phyloP scores from a whole-genome alignment of 1,140 invertebrate genomes.

The Prorops nasuta region DNA sequence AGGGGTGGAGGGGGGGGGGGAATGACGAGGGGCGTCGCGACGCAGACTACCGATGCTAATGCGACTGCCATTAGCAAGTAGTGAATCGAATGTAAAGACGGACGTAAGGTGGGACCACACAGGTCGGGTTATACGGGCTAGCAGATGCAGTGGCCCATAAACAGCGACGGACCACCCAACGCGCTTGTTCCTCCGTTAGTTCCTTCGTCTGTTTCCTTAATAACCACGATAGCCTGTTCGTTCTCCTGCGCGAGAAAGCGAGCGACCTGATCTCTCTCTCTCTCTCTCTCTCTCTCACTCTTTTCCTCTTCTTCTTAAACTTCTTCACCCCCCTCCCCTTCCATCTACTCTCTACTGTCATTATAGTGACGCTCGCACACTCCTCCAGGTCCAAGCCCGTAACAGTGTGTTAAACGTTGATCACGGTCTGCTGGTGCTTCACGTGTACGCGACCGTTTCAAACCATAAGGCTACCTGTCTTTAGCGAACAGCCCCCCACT shows the following conservation, averaged over 20 bases:
- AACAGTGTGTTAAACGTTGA: too few relatives aligned
- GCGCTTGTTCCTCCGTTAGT: slow-evolving; percentile 36
- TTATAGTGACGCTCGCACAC: neutral
- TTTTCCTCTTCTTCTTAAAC: neutral
- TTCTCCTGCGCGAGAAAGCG: slow-evolving; percentile 27
- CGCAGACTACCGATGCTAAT: slow-evolving; percentile 41
- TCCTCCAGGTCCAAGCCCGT: neutral
- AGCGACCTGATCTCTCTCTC: slow-evolving; percentile 13
- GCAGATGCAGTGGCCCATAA: slow-evolving; percentile 53
- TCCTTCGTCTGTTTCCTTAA: slow-evolving; percentile 51
- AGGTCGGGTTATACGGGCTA: slow-evolving; percentile 44
- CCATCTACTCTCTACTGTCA: neutral
- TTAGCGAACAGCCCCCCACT: neutral
- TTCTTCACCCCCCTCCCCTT: neutral
- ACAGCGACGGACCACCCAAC: slow-evolving; percentile 55
- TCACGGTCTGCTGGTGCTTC: too few relatives aligned
- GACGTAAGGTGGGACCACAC: slow-evolving; percentile 49
- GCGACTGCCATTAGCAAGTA: slow-evolving; percentile 52
- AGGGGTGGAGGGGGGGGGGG: too few relatives aligned
- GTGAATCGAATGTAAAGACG: slow-evolving; percentile 53
- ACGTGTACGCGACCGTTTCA: slow-evolving; percentile 10
- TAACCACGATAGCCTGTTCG: slow-evolving; percentile 40
- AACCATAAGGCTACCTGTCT: slow-evolving; percentile 24
- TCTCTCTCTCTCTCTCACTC: neutral
- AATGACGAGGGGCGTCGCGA: too few relatives aligned